These are phyloP conservation scores for Nannospalax galili DNA, from an alignment of 2,113 vertebrate species.

Conservation along the genomic window DNA sequence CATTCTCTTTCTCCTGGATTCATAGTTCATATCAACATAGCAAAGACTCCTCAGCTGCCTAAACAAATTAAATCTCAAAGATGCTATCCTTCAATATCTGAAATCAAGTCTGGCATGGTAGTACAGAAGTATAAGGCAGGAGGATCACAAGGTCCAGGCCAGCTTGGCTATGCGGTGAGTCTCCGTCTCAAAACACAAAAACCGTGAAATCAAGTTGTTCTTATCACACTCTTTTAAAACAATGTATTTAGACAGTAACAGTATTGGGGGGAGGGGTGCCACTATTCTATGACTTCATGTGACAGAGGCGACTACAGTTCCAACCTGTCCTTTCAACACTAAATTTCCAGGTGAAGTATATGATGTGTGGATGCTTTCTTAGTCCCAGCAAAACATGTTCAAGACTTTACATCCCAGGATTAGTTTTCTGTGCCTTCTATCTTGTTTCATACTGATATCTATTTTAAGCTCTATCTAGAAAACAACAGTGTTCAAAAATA, in stretches of 20 bases:
- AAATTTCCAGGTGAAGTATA: constrained; percentile 49
- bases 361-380: not conserved
- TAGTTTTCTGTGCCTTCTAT: not conserved
- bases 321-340: not conserved
- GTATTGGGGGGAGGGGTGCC: not conserved
- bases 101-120: not conserved
- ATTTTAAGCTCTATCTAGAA: constrained; percentile 25
- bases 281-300: not conserved
- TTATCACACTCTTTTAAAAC: not conserved
- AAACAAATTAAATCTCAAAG: not conserved
- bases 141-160: not conserved
- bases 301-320: not conserved
- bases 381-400: not conserved
- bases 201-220: not conserved
- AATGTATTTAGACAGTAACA: not conserved
- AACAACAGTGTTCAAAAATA: not conserved
- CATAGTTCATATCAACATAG: not conserved
- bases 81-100: not conserved
- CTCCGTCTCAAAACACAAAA: not conserved
- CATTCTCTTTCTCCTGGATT: not conserved
- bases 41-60: not conserved
- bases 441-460: not conserved
- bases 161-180: not conserved
- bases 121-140: not conserved
- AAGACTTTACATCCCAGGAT: not conserved